Conservation (phyloP, 2,113 vertebrate species). For the Camelus bactrianus region DNA sequence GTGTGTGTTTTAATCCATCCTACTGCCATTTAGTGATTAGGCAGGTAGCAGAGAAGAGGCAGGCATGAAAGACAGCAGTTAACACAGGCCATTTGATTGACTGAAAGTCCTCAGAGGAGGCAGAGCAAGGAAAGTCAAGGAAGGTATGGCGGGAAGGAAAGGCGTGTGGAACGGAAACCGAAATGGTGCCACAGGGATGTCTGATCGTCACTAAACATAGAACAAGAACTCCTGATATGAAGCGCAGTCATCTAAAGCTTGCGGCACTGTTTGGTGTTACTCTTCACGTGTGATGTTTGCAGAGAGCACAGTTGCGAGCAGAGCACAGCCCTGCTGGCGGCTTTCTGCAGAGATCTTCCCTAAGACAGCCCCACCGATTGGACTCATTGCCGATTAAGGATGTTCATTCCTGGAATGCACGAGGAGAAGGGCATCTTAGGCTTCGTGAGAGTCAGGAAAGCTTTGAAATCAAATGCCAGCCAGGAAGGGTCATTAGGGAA, state of each 20-base stretch:
- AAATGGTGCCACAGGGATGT: not conserved
- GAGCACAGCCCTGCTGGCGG: not conserved
- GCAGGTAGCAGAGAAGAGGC: not conserved
- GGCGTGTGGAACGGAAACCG: not conserved
- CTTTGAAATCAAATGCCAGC: not conserved
- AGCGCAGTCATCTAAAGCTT: not conserved
- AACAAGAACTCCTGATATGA: not conserved
- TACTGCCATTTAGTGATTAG: not conserved
- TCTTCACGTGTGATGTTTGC: not conserved
- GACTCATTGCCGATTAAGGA: not conserved
- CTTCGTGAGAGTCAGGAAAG: not conserved
- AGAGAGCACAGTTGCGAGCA: not conserved
- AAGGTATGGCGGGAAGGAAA: not conserved
- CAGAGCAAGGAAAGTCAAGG: not conserved
- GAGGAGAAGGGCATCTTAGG: not conserved
- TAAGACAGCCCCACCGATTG: not conserved
- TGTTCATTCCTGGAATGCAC: not conserved
- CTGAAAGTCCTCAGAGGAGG: not conserved
- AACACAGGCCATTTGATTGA: not conserved
- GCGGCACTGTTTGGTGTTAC: not conserved
- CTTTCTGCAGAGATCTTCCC: not conserved
- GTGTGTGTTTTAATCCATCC: not conserved
- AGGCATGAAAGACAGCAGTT: not conserved
- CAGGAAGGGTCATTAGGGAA: slow-evolving; percentile 7
- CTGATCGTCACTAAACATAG: not conserved